These are phyloP conservation scores for Tetramorium parvispinum DNA, from an alignment of 1,140 invertebrate genomes.

Conservation along the genomic window DNA sequence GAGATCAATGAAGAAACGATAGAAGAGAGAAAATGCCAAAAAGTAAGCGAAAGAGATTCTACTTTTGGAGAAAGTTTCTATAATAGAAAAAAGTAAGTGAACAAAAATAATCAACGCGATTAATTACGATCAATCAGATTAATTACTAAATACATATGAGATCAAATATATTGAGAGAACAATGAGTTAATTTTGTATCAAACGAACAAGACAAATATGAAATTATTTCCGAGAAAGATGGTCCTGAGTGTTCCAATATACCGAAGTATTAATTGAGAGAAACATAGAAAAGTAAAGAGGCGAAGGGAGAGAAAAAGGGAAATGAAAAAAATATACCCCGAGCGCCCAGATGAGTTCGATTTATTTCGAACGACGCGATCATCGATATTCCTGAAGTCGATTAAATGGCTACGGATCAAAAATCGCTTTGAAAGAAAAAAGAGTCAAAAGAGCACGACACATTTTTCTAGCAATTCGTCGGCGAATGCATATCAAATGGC, in stretches of 20 bases:
- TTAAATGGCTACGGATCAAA: slow-evolving; percentile 33
- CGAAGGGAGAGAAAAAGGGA: not conserved
- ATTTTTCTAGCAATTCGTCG: slow-evolving; percentile 43
- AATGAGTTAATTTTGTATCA: not conserved
- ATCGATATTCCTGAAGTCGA: slow-evolving; percentile 55
- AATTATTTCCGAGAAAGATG: not conserved
- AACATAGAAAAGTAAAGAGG: not conserved
- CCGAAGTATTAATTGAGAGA: not conserved
- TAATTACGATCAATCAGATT: not conserved
- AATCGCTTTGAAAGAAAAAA: slow-evolving; percentile 54
- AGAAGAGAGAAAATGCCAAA: not conserved
- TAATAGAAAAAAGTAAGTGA: not conserved
- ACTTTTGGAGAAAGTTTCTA: not conserved
- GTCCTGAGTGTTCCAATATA: not conserved
- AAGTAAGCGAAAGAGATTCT: not conserved
- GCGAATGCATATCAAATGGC: slow-evolving; percentile 18
- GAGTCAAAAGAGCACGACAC: not conserved
- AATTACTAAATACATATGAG: not conserved
- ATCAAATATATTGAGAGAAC: not conserved
- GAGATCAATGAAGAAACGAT: not conserved
- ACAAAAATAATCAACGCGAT: not conserved
- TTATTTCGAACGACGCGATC: slow-evolving; percentile 65
- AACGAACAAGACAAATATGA: not conserved
- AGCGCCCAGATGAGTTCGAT: slow-evolving; percentile 63
- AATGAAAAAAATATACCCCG: slow-evolving; percentile 21